A percentile compares a stretch with the other conserved stretches of the same genome.
Conservation (phyloP, 2,888 invertebrate species). For the Caenorhabditis macrosperma region DNA sequence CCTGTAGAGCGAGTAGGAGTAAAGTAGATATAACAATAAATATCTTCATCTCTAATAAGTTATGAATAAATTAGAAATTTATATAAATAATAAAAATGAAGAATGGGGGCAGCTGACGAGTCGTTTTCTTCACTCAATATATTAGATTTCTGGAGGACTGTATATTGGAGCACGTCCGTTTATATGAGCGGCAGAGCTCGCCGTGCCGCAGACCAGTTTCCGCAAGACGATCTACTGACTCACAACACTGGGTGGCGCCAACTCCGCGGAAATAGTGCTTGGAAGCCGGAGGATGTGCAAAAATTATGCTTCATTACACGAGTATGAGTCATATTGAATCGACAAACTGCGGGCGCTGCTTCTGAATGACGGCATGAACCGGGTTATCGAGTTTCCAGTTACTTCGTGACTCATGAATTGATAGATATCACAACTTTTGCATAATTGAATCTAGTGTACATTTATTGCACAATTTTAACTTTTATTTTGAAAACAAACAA, state of each 20-base stretch:
- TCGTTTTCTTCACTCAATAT: constrained; percentile 40
- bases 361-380: constrained; percentile 43
- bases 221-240: constrained; percentile 36
- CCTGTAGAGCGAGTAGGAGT: constrained; percentile 7
- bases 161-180: constrained; percentile 56
- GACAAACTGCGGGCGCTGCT: constrained; percentile 25
- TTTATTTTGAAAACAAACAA: no score
- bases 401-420: constrained; percentile 11
- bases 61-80: constrained; percentile 39
- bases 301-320: constrained; percentile 36
- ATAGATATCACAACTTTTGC: neutral
- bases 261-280: constrained; percentile 11
- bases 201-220: constrained; percentile 46
- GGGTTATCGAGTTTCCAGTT: constrained; percentile 18
- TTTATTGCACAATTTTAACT: no score
- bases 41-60: constrained; percentile 23
- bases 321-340: constrained; percentile 50
- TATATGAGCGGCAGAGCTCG: constrained; percentile 53
- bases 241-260: constrained; percentile 28
- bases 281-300: constrained; percentile 11
- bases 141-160: constrained; percentile 53
- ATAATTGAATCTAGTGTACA: no score
- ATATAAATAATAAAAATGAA: constrained; percentile 31
- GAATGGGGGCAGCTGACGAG: constrained; percentile 17
- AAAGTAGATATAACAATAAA: constrained; percentile 12